Percentiles rank a stretch among this genome's conserved stretches.
Conservation (phyloP, 1,140 invertebrate species). For the Chrysopa pallens region DNA sequence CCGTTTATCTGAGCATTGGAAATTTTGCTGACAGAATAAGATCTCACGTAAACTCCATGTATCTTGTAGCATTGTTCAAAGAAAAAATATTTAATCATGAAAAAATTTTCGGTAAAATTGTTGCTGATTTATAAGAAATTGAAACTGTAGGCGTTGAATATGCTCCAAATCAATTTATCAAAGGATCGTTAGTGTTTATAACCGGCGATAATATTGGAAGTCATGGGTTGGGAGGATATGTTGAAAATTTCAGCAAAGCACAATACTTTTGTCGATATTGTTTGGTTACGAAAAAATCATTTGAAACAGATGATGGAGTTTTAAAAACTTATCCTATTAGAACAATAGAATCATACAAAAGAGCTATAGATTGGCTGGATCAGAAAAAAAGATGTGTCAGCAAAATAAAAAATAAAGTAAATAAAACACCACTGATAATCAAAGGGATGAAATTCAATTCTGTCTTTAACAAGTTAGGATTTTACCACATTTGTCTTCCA, state of each 20-base stretch:
- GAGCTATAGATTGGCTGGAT: slow-evolving; percentile 5
- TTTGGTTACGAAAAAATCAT: slow-evolving; percentile 5
- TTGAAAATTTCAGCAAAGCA: slow-evolving; percentile 12
- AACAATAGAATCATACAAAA: slow-evolving; percentile 9
- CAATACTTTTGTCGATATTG: slow-evolving; percentile 15
- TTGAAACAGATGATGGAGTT: slow-evolving; percentile 4
- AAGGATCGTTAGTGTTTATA: slow-evolving; percentile 14
- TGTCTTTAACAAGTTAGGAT: slow-evolving; percentile 9
- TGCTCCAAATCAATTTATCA: slow-evolving; percentile 1
- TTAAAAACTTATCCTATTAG: slow-evolving; percentile 6
- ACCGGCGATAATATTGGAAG: slow-evolving; percentile 15
- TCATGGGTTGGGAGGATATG: slow-evolving; percentile 13
- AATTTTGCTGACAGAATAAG: too few species aligned
- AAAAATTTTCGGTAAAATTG: too few species aligned
- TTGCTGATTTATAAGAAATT: too few species aligned
- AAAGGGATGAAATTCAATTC: slow-evolving; percentile 12
- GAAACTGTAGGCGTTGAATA: too few species aligned
- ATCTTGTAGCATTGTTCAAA: too few species aligned
- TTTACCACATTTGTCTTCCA: slow-evolving; percentile 12
- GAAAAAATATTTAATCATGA: too few species aligned
- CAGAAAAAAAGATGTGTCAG: neutral
- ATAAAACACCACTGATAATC: neutral
- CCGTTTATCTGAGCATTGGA: too few species aligned
- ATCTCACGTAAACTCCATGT: too few species aligned
- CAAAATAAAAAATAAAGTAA: too few species aligned